A percentile compares a stretch with the other conserved stretches of the same genome.
phyloP scores from a whole-genome alignment of 2,797 vertebrate genomes.

The Tokudaia tokunoshimensis region DNA sequence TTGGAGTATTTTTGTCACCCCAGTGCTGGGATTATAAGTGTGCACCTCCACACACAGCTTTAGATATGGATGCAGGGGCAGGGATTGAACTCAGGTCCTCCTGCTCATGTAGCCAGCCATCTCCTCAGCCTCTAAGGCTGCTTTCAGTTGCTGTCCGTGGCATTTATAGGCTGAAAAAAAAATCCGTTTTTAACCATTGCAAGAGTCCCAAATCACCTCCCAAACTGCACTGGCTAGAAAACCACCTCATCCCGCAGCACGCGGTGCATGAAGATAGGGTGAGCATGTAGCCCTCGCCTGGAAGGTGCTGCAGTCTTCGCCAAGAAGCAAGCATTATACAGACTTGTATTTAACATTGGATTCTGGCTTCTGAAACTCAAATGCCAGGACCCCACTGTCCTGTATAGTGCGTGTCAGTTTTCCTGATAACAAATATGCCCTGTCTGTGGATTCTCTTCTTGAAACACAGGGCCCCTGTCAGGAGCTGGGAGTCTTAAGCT shows the following conservation, averaged over 20 bases:
- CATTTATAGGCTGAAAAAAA: background rate
- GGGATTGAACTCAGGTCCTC: background rate
- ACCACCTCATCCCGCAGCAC: background rate
- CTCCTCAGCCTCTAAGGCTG: background rate
- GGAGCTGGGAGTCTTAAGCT: background rate
- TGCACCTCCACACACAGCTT: background rate
- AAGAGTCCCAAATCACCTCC: background rate
- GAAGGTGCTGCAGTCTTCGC: background rate
- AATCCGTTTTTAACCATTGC: background rate
- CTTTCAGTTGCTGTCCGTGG: background rate
- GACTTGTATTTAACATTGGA: background rate
- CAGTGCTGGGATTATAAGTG: background rate
- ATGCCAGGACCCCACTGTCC: background rate
- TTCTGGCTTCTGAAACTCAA: background rate
- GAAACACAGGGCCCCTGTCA: background rate
- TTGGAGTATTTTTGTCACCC: background rate
- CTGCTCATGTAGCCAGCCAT: background rate
- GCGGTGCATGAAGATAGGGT: background rate
- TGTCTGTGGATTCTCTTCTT: fast-evolving
- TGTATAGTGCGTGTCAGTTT: background rate
- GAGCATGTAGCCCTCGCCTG: background rate
- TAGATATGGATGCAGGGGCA: background rate
- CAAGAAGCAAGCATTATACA: background rate
- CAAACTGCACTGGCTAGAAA: background rate
- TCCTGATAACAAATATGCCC: too few species aligned